Base-by-base conservation (phyloP, 2,888 invertebrate species). In the Xanthorhoe designata region DNA sequence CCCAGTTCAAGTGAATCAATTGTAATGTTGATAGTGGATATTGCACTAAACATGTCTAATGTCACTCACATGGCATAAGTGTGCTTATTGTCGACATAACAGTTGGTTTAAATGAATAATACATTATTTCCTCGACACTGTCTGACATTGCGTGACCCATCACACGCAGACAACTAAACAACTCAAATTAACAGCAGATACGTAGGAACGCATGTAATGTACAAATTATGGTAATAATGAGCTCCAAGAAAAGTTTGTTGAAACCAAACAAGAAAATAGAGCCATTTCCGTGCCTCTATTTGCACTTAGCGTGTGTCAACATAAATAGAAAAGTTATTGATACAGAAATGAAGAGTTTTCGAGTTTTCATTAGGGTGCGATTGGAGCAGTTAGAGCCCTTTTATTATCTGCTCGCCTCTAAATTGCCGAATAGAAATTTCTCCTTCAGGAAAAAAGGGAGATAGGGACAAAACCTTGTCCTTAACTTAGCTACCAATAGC, bases 401-500 rank as follows among this genome's bases (percentile, higher is more conserved):
- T 94, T 94, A 94, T 94, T 94, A 94, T 94, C 93, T 91, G 83
- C 90, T 89, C 87, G 90, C 85, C 88, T 92, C 86, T 91, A 91
- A 94, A 94, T 94, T 94, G 90, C 90, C 89, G 83, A 93, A 93
- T 91, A 92, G 90, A 91, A 94, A 90, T 90, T 90, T 86, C 85
- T 86, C 83, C 87, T 68, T 86, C 82, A 83, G 80, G 83, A 86
- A 89, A 89, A 90, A 91, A 87, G 88, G 89, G 90, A 89, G 85
- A 86, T 83, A 71, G 85, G 85, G 89, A 87, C 90, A 88, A 89
- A 91, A 90, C 90, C 89, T 86, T 88, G 90, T 87, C 87, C 86
- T 86, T 85, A 82, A 88, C 86, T 87, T 82, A 85, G 88, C 87
- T 89, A 88, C 89, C 90, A 89, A 90, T 88, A 88, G 91, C 87